Evolutionary conservation across 2,113 vertebrate genomes (phyloP), one percentile per base, ranked within the genome.

Genomic region (Leptosomus discolor): DNA sequence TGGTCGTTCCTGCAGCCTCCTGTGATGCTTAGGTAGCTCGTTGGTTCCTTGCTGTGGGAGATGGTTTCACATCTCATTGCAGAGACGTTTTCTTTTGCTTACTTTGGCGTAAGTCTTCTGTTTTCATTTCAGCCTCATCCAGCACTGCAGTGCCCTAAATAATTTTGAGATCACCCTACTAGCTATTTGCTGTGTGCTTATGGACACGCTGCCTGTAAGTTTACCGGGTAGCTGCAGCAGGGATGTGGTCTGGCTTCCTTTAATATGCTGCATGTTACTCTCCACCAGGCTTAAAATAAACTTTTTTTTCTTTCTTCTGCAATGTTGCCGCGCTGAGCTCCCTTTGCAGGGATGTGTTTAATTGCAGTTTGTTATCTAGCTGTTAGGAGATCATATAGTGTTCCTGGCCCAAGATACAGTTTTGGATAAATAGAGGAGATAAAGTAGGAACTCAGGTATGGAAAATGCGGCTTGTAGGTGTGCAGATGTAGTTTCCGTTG

Each of bases 101-200:
- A 8, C 63, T 26, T 93, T 71, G 74, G 9, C 53, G 86, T 9
- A 27, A 83, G 63, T 30, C 34, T 84, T 85, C 50, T 68, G 14
- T 43, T 86, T 90, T 54, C 46, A 8, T 75, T 90, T 74, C 70
- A 83, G 78, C 54, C 70, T 94, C 83, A 50, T 51, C 74, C 78
- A 83, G 61, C 74, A 21, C 73, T 75, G 90, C 90, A 74, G 81
- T 78, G 69, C 51, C 97, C 95, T 89, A 56, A 94, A 83, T 91
- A 92, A 88, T 89, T 43, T 19, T 1, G 12, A 84, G 75, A 69
- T 92, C 46, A 20, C 54, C 54, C 63, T 88, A 13, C 14, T 16
- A 50, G 75, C 70, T 83, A 4, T 92, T 83, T 69, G 58, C 81
- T 82, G 48, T 63, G 54, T 63, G 4, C 63, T 70, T 19, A 13